A percentile compares a stretch with the other conserved stretches of the same genome.
Conservation (phyloP, 2,797 vertebrate species). For the Argentina silus region DNA sequence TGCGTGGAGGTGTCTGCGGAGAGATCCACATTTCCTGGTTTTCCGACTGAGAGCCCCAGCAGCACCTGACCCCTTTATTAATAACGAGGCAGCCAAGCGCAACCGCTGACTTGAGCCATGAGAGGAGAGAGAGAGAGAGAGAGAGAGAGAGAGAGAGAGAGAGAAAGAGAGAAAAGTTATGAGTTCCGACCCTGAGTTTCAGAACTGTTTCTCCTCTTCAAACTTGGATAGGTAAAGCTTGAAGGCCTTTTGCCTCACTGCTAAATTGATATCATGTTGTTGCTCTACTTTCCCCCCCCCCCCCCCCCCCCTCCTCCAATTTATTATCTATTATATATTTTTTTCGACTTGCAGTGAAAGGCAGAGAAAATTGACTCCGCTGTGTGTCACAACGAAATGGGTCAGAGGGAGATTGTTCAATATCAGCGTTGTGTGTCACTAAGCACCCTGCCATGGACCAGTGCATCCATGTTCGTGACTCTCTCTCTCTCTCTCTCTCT, state of each 20-base stretch:
- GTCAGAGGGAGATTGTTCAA: constrained; percentile 56
- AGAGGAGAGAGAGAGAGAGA: constrained; percentile 28
- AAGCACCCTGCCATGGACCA: constrained; percentile 54
- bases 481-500: constrained; percentile 21
- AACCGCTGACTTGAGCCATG: constrained; percentile 3
- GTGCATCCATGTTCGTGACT: constrained; percentile 50
- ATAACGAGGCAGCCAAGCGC: constrained; percentile 48
- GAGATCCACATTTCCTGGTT: constrained; percentile 30
- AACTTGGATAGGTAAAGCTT: constrained; percentile 50
- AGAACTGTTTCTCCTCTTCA: constrained; percentile 52
- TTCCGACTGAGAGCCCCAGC: constrained; percentile 37
- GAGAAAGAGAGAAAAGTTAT: constrained; percentile 18
- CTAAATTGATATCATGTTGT: constrained; percentile 38
- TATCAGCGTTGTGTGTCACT: constrained; percentile 58
- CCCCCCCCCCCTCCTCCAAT: too few relatives aligned
- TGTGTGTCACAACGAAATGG: constrained; percentile 55
- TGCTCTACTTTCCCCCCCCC: constrained; percentile 15
- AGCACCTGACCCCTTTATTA: constrained; percentile 54
- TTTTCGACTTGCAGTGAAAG: constrained; percentile 46
- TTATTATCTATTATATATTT: constrained; percentile 7
- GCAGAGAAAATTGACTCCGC: constrained; percentile 51
- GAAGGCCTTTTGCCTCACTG: constrained; percentile 36
- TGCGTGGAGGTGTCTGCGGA: constrained; percentile 26
- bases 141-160: constrained; percentile 13
- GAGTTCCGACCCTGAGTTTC: constrained; percentile 29